A percentile compares a stretch with the other conserved stretches of the same genome.
These are phyloP conservation scores for Zapornia atra DNA, from an alignment of 2,113 vertebrate genomes.

Conservation along the genomic window DNA sequence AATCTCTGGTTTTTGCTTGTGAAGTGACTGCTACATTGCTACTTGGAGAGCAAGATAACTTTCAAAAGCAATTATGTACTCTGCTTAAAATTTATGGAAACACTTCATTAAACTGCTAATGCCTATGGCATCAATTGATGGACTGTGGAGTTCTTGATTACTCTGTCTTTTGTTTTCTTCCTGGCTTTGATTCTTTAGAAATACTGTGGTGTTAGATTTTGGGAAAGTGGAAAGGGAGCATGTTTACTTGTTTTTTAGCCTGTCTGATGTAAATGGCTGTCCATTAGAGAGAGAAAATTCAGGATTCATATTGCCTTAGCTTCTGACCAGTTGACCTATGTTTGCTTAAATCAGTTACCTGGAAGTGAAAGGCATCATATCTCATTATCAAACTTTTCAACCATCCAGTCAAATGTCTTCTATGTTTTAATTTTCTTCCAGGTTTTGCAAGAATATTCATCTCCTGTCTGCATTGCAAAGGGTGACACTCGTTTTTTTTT, in stretches of 20 bases:
- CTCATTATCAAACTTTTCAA: background rate
- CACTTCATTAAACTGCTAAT: background rate
- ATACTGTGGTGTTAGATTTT: background rate
- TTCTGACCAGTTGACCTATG: background rate
- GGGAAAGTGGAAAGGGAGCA: background rate
- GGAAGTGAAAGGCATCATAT: slow-evolving; percentile 6
- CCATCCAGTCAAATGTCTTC: background rate
- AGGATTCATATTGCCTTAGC: background rate
- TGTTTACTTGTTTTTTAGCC: background rate
- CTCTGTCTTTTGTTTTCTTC: background rate
- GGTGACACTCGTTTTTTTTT: background rate
- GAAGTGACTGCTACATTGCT: background rate
- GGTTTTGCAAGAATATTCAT: background rate
- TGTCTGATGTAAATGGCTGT: background rate
- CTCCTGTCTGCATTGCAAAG: background rate
- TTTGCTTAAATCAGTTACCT: background rate
- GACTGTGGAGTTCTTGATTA: background rate
- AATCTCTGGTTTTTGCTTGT: background rate
- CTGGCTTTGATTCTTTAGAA: slow-evolving; percentile 9
- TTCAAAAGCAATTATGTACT: background rate
- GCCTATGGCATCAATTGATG: background rate
- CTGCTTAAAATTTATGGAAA: slow-evolving; percentile 13
- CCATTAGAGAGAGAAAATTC: background rate
- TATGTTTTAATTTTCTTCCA: background rate
- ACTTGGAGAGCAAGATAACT: background rate